A percentile compares a stretch with the other conserved stretches of the same genome.
Conservation (phyloP, 2,888 invertebrate species). For the Magallana nippona region DNA sequence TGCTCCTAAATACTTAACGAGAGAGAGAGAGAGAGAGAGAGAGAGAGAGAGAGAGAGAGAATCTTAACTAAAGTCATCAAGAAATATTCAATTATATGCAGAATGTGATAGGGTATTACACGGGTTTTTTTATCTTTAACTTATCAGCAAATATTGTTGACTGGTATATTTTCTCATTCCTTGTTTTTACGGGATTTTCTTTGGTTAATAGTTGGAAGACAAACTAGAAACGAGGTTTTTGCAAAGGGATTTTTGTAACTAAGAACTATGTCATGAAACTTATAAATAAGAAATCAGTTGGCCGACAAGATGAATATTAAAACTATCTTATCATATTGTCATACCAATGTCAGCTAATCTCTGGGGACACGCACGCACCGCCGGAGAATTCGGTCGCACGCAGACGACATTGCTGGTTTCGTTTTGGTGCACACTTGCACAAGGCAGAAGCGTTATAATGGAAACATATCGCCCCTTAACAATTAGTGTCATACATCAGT, state of each 20-base stretch:
- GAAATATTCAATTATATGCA: too few relatives aligned
- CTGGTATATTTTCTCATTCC: too few relatives aligned
- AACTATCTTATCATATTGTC: neutral
- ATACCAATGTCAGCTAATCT: conserved; percentile 8
- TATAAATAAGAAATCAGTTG: conserved; percentile 21
- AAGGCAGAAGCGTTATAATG: neutral
- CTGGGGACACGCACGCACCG: neutral
- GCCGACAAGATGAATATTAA: conserved; percentile 19
- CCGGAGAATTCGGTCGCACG: conserved; percentile 19
- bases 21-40: too few relatives aligned
- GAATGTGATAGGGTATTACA: too few relatives aligned
- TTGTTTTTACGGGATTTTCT: too few relatives aligned
- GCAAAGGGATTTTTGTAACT: neutral
- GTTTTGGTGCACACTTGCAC: conserved; percentile 19
- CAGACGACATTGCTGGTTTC: neutral
- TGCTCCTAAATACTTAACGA: too few relatives aligned
- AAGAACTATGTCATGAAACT: neutral
- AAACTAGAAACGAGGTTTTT: neutral
- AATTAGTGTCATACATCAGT: conserved; percentile 26
- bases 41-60: too few relatives aligned
- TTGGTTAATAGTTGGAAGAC: neutral
- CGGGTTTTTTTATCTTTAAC: too few relatives aligned
- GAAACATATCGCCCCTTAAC: neutral
- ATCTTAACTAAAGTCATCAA: too few relatives aligned
- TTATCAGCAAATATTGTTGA: too few relatives aligned